Evolutionary conservation across 1,140 invertebrate species (phyloP).

Genomic region (Micrasema longulum): DNA sequence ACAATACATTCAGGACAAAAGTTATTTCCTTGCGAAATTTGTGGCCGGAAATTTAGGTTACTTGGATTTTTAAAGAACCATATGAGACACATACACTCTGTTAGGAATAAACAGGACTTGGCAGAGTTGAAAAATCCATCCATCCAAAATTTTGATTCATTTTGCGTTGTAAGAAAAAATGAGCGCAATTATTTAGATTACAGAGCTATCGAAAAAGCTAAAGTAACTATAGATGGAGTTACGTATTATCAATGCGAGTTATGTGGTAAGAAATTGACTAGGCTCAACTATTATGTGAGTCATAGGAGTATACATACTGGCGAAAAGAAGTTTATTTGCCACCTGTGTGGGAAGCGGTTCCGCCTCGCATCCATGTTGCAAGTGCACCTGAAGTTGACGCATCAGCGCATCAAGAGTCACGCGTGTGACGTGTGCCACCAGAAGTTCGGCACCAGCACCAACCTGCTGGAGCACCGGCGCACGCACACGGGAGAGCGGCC

Average conservation of each 20-base stretch:
- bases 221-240: slow-evolving; percentile 63
- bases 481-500: slow-evolving; percentile 76
- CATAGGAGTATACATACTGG: slow-evolving; percentile 78
- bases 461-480: slow-evolving; percentile 72
- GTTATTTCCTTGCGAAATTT: slow-evolving; percentile 53
- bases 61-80: slow-evolving; percentile 53
- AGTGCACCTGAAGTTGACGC: slow-evolving; percentile 73
- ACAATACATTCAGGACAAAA: slow-evolving; percentile 53
- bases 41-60: slow-evolving; percentile 52
- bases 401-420: slow-evolving; percentile 71
- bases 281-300: slow-evolving; percentile 71
- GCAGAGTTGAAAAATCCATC: too few species aligned
- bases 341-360: slow-evolving; percentile 81
- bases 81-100: slow-evolving; percentile 52
- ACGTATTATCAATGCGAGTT: slow-evolving; percentile 70
- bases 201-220: slow-evolving; percentile 61
- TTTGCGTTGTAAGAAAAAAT: slow-evolving; percentile 23
- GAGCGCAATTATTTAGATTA: slow-evolving; percentile 59
- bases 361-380: slow-evolving; percentile 72
- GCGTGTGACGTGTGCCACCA: slow-evolving; percentile 68
- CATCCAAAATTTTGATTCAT: too few species aligned
- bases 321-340: slow-evolving; percentile 79
- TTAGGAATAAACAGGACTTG: slow-evolving; percentile 42
- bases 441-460: slow-evolving; percentile 69
- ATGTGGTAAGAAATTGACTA: slow-evolving; percentile 72